A percentile compares a stretch with the other conserved stretches of the same genome.
phyloP scores from a whole-genome alignment of 1,140 invertebrate species.

The Radopholus similis region DNA sequence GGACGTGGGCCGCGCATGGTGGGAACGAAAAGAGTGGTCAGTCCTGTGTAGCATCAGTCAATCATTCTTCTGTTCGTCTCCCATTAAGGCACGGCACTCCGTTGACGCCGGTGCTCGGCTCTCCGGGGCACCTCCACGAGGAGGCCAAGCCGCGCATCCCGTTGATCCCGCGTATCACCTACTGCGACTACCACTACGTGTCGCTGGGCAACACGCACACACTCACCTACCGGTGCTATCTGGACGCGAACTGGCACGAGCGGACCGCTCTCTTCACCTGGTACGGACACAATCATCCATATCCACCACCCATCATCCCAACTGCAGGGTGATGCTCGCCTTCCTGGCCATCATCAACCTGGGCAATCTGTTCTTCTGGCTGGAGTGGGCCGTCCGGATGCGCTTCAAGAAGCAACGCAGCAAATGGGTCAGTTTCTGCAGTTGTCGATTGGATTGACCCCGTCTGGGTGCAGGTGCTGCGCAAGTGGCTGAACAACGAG shows the following conservation, averaged over 20 bases:
- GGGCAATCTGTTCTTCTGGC: conserved; percentile 28
- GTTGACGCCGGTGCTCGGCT: conserved; percentile 22
- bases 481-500: conserved; percentile 24
- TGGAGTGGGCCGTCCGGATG: conserved; percentile 27
- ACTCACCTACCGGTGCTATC: conserved; percentile 34
- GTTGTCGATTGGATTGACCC: not conserved
- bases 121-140: not conserved
- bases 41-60: not conserved
- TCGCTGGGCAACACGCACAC: conserved; percentile 28
- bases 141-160: conserved; percentile 19
- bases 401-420: not conserved
- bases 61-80: not conserved
- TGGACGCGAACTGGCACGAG: conserved; percentile 35
- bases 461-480: conserved; percentile 11
- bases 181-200: conserved; percentile 32
- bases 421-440: not conserved
- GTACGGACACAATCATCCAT: not conserved
- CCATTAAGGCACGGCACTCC: conserved; percentile 20
- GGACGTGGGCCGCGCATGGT: conserved; percentile 25
- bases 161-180: conserved; percentile 24
- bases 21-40: conserved; percentile 30
- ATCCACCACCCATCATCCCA: no score
- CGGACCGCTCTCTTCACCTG: conserved; percentile 31
- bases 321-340: conserved; percentile 28
- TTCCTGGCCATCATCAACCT: conserved; percentile 23